Percentiles rank a stretch among this genome's conserved stretches.
phyloP scores from a whole-genome alignment of 2,888 invertebrate species.

The Cephus rjabovi region DNA sequence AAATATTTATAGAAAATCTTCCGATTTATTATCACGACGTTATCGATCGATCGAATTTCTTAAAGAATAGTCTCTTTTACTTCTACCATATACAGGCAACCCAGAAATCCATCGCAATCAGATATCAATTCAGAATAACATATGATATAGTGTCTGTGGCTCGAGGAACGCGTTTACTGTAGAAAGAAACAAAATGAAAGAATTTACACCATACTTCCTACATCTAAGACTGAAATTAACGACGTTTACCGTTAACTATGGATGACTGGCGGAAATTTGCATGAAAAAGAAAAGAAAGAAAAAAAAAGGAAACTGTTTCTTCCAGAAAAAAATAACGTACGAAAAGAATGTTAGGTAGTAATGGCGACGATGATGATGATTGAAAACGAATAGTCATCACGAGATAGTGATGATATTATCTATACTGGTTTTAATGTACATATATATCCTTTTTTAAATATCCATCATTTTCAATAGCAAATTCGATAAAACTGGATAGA shows the following conservation, averaged over 20 bases:
- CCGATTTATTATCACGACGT: neutral
- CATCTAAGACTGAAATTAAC: conserved; percentile 53
- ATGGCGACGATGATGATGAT: neutral
- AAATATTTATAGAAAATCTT: neutral
- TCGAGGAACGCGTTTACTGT: conserved; percentile 14
- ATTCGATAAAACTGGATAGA: conserved; percentile 12
- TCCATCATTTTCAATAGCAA: conserved; percentile 5
- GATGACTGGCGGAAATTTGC: neutral
- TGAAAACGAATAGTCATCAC: neutral
- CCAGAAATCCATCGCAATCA: conserved; percentile 3
- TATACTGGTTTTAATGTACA: neutral
- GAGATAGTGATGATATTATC: neutral
- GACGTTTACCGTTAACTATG: conserved; percentile 10
- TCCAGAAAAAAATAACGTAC: conserved; percentile 18
- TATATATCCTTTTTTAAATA: neutral
- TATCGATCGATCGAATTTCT: neutral
- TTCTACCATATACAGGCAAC: neutral
- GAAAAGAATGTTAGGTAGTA: neutral
- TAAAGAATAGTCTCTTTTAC: neutral
- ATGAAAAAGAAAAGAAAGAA: neutral
- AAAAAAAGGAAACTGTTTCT: conserved; percentile 31
- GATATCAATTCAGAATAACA: conserved; percentile 10
- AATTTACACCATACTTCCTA: conserved; percentile 49
- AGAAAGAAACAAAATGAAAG: conserved; percentile 6
- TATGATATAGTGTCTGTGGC: conserved; percentile 18